A percentile compares a stretch with the other conserved stretches of the same genome.
Conservation (phyloP, 2,797 vertebrate genomes). For the Orientallactaga sibirica region DNA sequence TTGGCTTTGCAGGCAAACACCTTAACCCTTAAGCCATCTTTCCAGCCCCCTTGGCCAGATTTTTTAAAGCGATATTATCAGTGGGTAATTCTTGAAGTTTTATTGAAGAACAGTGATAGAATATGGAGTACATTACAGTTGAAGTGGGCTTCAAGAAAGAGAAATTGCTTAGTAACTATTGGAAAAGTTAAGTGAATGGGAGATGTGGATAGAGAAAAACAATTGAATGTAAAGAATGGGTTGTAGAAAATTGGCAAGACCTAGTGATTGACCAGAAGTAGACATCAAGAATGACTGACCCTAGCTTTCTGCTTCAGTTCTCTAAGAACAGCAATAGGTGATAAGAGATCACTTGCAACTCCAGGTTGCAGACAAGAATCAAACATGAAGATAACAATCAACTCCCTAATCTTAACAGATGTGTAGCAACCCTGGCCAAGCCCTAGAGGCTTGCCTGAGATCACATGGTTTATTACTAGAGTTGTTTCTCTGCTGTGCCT, state of each 20-base stretch:
- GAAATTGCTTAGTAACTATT: neutral
- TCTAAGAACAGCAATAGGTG: neutral
- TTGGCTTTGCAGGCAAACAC: too few relatives aligned
- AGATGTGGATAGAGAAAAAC: conserved; percentile 17
- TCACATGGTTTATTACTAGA: neutral
- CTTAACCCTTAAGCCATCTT: too few relatives aligned
- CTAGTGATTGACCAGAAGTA: neutral
- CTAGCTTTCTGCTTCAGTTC: neutral
- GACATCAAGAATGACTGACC: neutral
- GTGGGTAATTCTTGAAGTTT: neutral
- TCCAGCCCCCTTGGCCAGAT: neutral
- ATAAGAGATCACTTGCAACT: neutral
- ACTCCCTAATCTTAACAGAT: conserved; percentile 1
- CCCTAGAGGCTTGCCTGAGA: neutral
- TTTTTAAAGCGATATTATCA: conserved; percentile 4
- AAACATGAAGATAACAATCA: neutral
- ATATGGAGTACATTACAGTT: neutral
- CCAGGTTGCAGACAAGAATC: neutral
- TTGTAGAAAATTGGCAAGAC: neutral
- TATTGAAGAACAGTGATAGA: neutral
- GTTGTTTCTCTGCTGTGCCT: neutral
- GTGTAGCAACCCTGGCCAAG: neutral
- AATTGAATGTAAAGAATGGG: neutral
- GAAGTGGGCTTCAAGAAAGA: neutral
- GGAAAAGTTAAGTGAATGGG: neutral